Evolutionary conservation across 2,113 vertebrate genomes (phyloP), one percentile per base, ranked within the genome.

Genomic region (Damaliscus lunatus): DNA sequence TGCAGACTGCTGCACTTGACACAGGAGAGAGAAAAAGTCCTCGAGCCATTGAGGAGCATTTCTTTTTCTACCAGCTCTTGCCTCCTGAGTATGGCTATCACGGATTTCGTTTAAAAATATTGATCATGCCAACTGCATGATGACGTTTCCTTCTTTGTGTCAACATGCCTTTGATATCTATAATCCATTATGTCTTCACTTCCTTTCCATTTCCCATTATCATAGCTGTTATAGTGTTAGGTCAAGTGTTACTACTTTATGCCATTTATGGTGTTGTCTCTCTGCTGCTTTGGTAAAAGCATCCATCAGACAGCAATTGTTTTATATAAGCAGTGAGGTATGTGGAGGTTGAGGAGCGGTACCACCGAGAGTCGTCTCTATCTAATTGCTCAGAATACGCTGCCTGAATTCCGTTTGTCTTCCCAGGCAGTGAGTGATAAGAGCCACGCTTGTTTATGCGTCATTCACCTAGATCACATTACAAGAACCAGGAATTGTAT

Each of bases 321-420:
- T 96, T 88, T 43, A 36, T 33, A 29, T 59, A 97, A 88, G 84
- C 84, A 31, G 36, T 59, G 77, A 82, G 60, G 77, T 82, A 64
- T 91, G 59, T 81, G 87, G n/a, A 36, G 80, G 80, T 27, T 40
- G 74, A n/a, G 27, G 25, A 91, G 46, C 13, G 1, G 57, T 77
- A 60, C 94, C 84, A 27, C 33, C 0, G 23, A 40, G 78, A 82
- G 5, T 62, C 50, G 33, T 88, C 88, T 86, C 74, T 88, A 9
- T 36, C 7, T 88, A 96, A 82, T 92, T 98, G 80, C 80, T 90
- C 43, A 19, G 64, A 81, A 88, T 67, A 27, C 46, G 80, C 64
- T 92, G 25, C 84, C 62, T 83, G 86, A 95, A 95, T 95, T 91
- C 71, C 81, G 93, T 98, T 96, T 96, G 81, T 96, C 87, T 94